Base-by-base conservation (phyloP, 2,888 invertebrate genomes). In the Trichopoda pennipes region DNA sequence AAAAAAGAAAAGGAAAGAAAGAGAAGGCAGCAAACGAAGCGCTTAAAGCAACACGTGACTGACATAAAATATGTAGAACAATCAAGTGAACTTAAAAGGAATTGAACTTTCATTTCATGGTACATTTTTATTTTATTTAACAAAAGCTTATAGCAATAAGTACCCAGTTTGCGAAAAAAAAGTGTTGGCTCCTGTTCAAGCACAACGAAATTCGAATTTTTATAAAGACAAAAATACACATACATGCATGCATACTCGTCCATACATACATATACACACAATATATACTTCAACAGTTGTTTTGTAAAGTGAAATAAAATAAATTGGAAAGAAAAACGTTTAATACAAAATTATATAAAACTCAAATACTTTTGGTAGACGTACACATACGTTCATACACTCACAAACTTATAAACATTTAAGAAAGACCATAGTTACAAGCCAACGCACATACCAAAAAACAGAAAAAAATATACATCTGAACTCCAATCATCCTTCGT, bases 11-110 rank as follows among this genome's bases (percentile, higher is more conserved):
- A 28, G 35, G 58, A 51, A 19, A 66, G 38, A 32, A 58, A 42
- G 49, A 58, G 21, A 51, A 35, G 64, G 28, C 64, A 80, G 79
- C 75, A 75, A 82, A 79, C 72, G 75, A 79, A 79, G 66, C 79
- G 82, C 82, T 82, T 82, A 72, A 79, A 82, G 82, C 82, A 82
- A 79, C 82, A 82, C 82, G 82, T 82, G 79, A 82, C 82, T 82
- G 82, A 79, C 82, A 82, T 82, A 72, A 75, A 79, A 79, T 79
- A 79, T 82, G 72, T 68, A 82, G 61, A 82, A 72, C 70, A 82
- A 75, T 75, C 77, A 70, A 68, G 73, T 44, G 61, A 77, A 63
- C 38, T 14, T 69, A 63, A 68, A 61, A 69, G 51, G 23, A 68
- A 75, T 75, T 70, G 74, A 79, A 72, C 49, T 77, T 75, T 70